Conservation (phyloP, 2,888 invertebrate species). For the Sicus ferrugineus region DNA sequence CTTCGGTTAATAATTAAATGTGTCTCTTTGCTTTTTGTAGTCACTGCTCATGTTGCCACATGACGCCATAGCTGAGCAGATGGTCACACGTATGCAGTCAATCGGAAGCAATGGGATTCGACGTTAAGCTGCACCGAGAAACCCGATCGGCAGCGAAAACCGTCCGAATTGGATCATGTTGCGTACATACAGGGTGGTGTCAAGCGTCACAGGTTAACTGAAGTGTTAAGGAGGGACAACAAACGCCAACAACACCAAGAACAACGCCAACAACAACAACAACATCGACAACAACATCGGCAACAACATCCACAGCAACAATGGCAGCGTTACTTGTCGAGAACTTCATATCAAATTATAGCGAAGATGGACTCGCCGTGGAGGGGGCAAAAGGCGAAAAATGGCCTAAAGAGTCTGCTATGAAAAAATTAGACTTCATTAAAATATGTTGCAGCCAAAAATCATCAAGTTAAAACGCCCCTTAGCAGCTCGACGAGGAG, state of each 20-base stretch:
- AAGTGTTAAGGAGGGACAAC: conserved; percentile 1
- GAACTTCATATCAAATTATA: background rate
- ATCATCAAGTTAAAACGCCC: conserved; percentile 29
- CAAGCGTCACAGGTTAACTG: conserved; percentile 20
- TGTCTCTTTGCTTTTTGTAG: background rate
- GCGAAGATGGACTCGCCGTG: background rate
- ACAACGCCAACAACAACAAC: background rate
- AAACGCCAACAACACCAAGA: background rate
- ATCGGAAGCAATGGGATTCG: background rate
- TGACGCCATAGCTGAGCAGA: conserved; percentile 18
- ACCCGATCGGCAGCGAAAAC: conserved; percentile 8
- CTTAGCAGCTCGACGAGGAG: conserved; percentile 16
- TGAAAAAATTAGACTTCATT: background rate
- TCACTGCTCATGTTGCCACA: background rate
- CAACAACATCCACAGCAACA: background rate
- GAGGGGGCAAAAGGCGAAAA: background rate
- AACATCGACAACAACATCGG: background rate
- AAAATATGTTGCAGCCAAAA: background rate
- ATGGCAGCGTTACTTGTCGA: background rate
- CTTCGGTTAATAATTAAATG: background rate
- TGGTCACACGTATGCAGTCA: conserved; percentile 24
- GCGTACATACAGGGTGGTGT: conserved; percentile 22
- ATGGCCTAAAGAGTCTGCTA: background rate
- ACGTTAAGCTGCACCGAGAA: background rate
- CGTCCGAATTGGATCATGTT: background rate